phyloP scores from a whole-genome alignment of 1,140 invertebrate genomes.

The Eubasilissa regina region DNA sequence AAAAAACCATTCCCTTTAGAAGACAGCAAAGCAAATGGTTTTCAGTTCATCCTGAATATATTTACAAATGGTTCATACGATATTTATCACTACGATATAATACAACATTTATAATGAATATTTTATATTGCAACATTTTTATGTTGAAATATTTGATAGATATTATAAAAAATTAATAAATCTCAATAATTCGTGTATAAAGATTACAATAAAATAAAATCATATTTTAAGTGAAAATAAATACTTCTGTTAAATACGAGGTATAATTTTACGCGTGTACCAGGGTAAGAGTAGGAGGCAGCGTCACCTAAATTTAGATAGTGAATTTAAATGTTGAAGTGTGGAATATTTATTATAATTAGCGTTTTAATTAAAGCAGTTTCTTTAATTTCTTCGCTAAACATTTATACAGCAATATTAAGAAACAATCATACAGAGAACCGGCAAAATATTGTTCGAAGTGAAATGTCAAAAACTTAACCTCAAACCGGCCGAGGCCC shows the following conservation, averaged over 20 bases:
- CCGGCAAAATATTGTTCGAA: slow-evolving; percentile 35
- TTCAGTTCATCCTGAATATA: too few species aligned
- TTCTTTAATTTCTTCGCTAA: background rate
- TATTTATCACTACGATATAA: too few species aligned
- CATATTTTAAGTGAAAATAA: too few species aligned
- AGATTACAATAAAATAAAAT: too few species aligned
- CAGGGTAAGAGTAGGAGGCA: background rate
- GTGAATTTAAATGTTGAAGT: background rate
- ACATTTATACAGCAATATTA: background rate
- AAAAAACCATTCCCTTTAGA: background rate
- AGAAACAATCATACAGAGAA: background rate
- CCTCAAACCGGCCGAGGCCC: slow-evolving; percentile 1
- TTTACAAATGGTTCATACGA: too few species aligned
- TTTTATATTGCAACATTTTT: too few species aligned
- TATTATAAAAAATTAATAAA: too few species aligned
- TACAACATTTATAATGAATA: too few species aligned
- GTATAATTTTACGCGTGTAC: background rate
- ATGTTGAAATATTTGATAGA: too few species aligned
- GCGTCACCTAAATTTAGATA: background rate
- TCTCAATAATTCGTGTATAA: too few species aligned
- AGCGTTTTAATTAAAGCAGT: background rate
- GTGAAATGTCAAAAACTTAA: slow-evolving; percentile 38
- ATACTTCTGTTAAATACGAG: too few species aligned
- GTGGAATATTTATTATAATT: background rate
- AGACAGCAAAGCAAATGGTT: too few species aligned